Base-by-base conservation (phyloP, 2,888 invertebrate genomes). In the Cosmia trapezina region DNA sequence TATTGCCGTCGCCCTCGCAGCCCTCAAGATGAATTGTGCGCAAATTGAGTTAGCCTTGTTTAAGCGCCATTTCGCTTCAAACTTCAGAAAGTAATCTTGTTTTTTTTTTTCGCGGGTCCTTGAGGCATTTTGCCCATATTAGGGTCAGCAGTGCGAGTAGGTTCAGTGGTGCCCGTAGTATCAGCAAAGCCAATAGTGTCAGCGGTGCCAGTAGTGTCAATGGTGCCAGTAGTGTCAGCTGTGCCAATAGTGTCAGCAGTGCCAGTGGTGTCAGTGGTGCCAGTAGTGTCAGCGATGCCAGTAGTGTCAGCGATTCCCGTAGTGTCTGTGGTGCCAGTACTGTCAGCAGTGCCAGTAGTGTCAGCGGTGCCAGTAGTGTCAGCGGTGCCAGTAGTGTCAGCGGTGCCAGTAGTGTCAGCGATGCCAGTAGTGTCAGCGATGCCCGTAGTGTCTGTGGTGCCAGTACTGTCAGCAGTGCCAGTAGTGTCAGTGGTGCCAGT, bases 81-180 rank as follows among this genome's bases (percentile, higher is more conserved):
- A 91, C 90, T 93, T 91, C 76, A 84, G 78, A 90, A 91, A 91
- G 92, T 91, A 91, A 92, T 91, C 89, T 90, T 85, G 84, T 91
- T 87, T 91, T 88, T 49, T 87, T n/a, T 84, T 60, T 74, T 37
- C 19, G 69, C 81, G 56, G 83, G 82, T 80, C 78, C 71, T 60
- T 14, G 4, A 12, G 33, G 7, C 53, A 0, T 43, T 22, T 19
- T 2, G 33, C 33, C 54, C 12, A 56, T 22, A 69, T 8, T 19
- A 0, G 56, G 33, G 51, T 47, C 41, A 12, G 51, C 17, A 2
- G 56, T 22, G 68, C 14, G 49, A 33, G n/a, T n/a, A n/a, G n/a
- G n/a, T n/a, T n/a, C n/a, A n/a, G n/a, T n/a, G n/a, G n/a, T n/a
- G n/a, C n/a, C n/a, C n/a, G n/a, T n/a, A n/a, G n/a, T n/a, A n/a